Conservation (phyloP, 2,113 vertebrate species). For the Rallus limicola region DNA sequence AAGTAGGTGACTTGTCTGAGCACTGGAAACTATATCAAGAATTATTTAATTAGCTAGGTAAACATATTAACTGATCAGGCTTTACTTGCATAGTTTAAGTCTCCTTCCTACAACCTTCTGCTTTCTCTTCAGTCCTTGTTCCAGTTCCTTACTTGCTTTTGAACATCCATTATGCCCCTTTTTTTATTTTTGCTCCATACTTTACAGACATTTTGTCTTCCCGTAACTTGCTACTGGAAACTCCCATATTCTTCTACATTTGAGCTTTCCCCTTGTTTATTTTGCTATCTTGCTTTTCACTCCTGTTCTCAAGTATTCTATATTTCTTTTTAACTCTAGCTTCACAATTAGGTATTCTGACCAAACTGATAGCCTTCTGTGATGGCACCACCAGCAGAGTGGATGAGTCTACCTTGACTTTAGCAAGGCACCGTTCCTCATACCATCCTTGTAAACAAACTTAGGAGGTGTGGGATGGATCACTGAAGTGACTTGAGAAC, state of each 20-base stretch:
- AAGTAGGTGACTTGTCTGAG: conserved; percentile 11
- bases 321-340: background rate
- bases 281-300: background rate
- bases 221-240: background rate
- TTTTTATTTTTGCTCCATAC: background rate
- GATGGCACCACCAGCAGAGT: too few relatives aligned
- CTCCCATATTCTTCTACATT: background rate
- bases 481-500: too few relatives aligned
- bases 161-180: background rate
- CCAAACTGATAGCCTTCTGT: too few relatives aligned
- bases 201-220: background rate
- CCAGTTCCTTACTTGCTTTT: background rate
- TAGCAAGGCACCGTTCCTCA: too few relatives aligned
- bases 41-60: conserved; percentile 26
- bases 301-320: background rate
- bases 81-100: background rate
- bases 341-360: background rate
- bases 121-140: background rate
- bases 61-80: background rate
- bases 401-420: too few relatives aligned
- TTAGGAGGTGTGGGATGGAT: too few relatives aligned
- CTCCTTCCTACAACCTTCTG: conserved; percentile 14
- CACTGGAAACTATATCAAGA: background rate
- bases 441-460: too few relatives aligned
- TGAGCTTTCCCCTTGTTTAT: background rate